These are phyloP conservation scores for Psophia crepitans DNA, from an alignment of 2,113 vertebrate species.

Conservation along the genomic window DNA sequence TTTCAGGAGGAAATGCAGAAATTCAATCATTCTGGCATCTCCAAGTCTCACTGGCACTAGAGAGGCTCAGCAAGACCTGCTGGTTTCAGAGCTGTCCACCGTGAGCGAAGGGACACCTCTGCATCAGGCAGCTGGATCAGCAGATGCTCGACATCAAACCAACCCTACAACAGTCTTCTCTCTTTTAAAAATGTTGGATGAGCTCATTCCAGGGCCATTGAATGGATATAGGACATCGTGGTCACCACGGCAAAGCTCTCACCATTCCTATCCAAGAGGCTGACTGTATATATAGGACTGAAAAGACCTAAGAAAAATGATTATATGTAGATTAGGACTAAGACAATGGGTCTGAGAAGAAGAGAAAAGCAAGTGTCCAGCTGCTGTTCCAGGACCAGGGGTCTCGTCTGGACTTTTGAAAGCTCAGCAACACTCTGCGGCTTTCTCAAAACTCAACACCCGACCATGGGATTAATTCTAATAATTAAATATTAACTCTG, in stretches of 20 bases:
- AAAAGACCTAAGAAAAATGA: not conserved
- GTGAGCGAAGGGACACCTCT: not conserved
- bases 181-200: not conserved
- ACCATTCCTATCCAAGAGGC: not conserved
- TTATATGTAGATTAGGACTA: not conserved
- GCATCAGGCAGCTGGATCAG: no score
- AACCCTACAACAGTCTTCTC: not conserved
- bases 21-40: not conserved
- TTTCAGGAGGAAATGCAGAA: slow-evolving; percentile 5
- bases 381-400: not conserved
- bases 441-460: not conserved
- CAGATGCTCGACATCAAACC: not conserved
- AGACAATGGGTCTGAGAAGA: not conserved
- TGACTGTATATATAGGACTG: not conserved
- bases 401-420: not conserved
- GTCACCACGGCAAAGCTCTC: not conserved
- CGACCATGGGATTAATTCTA: not conserved
- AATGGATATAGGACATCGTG: not conserved
- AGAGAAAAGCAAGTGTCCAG: not conserved
- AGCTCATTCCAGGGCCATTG: not conserved
- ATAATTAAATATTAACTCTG: not conserved
- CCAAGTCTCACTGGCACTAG: not conserved
- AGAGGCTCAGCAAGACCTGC: not conserved
- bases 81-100: not conserved
- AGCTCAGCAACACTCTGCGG: not conserved